Evolutionary conservation across 30 jellyfish, hydroid and myxozoan genomes (phyloP).

Genomic region (Turritopsis dohrnii): DNA sequence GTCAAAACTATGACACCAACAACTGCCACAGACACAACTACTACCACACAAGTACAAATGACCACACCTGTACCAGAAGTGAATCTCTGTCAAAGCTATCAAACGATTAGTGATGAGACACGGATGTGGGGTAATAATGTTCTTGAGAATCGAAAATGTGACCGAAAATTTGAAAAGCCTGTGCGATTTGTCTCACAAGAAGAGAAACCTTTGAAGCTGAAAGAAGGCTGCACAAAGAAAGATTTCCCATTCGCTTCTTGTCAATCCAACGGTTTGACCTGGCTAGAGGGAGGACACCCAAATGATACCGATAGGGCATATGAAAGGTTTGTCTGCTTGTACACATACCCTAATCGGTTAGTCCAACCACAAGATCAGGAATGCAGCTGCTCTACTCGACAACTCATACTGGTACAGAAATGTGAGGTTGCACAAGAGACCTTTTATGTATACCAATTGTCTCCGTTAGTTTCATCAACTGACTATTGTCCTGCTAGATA

Average conservation of each 20-base stretch:
- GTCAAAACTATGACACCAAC: not conserved
- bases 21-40: not conserved
- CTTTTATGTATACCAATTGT: not conserved
- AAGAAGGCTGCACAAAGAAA: not conserved
- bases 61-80: not conserved
- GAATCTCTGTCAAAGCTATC: not conserved
- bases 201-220: not conserved
- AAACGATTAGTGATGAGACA: conserved; percentile 4
- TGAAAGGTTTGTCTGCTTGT: not conserved
- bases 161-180: not conserved
- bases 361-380: not conserved
- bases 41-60: not conserved
- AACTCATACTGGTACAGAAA: not conserved
- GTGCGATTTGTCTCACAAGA: not conserved
- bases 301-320: not conserved
- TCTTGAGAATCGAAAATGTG: not conserved
- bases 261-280: conserved; percentile 7
- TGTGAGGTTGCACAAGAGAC: not conserved
- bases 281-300: conserved; percentile 2
- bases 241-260: not conserved
- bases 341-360: not conserved
- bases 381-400: not conserved
- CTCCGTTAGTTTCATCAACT: not conserved
- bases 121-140: not conserved
- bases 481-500: conserved; percentile 11